These are phyloP conservation scores for Perdita meconis DNA, from an alignment of 2,888 invertebrate genomes.

Conservation along the genomic window DNA sequence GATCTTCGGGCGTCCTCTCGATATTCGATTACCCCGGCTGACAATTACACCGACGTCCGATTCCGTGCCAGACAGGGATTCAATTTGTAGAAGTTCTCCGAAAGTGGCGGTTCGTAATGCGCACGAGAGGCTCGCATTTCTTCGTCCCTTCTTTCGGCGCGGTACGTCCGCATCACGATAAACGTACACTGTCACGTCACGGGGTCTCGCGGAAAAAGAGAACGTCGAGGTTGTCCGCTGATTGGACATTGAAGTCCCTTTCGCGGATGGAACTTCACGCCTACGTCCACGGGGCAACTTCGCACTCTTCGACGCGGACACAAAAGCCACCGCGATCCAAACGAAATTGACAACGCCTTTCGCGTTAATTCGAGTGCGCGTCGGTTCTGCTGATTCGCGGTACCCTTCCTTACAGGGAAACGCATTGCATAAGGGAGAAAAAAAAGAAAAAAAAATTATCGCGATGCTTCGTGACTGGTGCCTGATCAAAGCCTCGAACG, in stretches of 20 bases:
- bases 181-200: constrained; percentile 30
- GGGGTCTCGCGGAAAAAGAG: constrained; percentile 35
- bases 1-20: constrained; percentile 16
- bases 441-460: neutral
- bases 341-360: constrained; percentile 47
- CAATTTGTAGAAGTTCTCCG: constrained; percentile 50
- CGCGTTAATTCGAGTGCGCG: constrained; percentile 53
- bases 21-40: constrained; percentile 27
- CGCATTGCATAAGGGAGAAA: neutral
- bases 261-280: constrained; percentile 49
- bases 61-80: constrained; percentile 34
- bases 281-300: constrained; percentile 36
- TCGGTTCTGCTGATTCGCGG: constrained; percentile 45
- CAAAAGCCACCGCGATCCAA: constrained; percentile 50
- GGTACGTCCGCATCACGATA: constrained; percentile 12
- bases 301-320: constrained; percentile 54
- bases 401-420: constrained; percentile 20
- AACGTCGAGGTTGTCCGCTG: constrained; percentile 56
- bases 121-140: constrained; percentile 31
- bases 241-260: constrained; percentile 72
- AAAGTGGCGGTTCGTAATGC: constrained; percentile 13
- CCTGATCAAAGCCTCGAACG: constrained; percentile 4
- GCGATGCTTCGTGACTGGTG: constrained; percentile 7
- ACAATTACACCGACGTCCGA: constrained; percentile 35
- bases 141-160: constrained; percentile 37